phyloP scores from a whole-genome alignment of 2,888 invertebrate genomes.

The Palloptera scutellata region DNA sequence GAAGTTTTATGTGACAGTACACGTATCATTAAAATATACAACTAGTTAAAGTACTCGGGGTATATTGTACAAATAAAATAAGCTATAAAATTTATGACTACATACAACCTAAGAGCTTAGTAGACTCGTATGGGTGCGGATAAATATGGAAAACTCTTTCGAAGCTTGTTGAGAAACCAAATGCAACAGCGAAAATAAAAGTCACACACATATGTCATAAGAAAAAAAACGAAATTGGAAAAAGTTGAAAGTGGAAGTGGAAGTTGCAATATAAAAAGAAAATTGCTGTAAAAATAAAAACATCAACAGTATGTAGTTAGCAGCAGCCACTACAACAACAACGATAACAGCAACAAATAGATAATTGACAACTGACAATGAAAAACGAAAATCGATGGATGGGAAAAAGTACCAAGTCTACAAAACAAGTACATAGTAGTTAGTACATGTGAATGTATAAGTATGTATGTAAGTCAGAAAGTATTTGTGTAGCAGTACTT shows the following conservation, averaged over 20 bases:
- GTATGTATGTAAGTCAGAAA: neutral
- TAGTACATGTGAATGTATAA: neutral
- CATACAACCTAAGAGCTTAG: no score
- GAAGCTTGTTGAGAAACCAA: neutral
- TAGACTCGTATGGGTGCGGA: neutral
- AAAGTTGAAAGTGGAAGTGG: constrained; percentile 18
- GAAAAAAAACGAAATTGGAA: neutral
- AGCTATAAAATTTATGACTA: no score
- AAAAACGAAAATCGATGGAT: neutral
- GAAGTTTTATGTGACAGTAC: no score
- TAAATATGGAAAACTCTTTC: neutral
- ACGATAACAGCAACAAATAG: neutral
- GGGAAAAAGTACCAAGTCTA: constrained; percentile 19
- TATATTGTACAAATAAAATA: no score
- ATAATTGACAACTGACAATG: constrained; percentile 16
- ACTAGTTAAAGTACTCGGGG: no score
- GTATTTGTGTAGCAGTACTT: no score
- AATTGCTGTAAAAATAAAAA: neutral
- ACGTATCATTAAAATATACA: no score
- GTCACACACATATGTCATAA: neutral
- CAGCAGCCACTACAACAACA: neutral
- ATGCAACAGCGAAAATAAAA: neutral
- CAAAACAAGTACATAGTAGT: no score
- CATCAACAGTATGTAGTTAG: neutral
- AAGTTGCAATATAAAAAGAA: neutral